These are phyloP conservation scores for Hypolimnas misippus DNA, from an alignment of 2,888 invertebrate species.

Conservation along the genomic window DNA sequence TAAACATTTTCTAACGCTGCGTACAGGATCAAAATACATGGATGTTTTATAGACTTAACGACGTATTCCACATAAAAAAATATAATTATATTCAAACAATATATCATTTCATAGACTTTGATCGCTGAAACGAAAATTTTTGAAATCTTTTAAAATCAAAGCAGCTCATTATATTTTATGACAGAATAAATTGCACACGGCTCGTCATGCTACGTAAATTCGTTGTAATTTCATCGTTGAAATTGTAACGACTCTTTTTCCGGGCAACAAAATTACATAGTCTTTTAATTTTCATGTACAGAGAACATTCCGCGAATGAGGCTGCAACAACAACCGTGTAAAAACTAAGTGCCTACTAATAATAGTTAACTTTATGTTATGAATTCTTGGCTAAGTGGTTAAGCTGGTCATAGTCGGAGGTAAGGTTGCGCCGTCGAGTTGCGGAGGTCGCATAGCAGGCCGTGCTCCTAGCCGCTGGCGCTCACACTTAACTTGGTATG, in stretches of 20 bases:
- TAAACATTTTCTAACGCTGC: slow-evolving; percentile 27
- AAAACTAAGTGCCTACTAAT: slow-evolving; percentile 42
- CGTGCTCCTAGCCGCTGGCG: slow-evolving; percentile 19
- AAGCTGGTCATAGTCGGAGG: slow-evolving; percentile 43
- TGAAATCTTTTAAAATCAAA: slow-evolving; percentile 9
- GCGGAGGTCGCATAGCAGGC: slow-evolving; percentile 34
- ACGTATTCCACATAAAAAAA: too few species aligned
- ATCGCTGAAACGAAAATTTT: background rate
- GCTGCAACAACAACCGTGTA: slow-evolving; percentile 32
- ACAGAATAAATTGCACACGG: slow-evolving; percentile 11
- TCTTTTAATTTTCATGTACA: slow-evolving; percentile 33
- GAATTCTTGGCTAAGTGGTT: slow-evolving; percentile 54
- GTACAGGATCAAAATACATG: slow-evolving; percentile 22
- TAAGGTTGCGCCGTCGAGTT: slow-evolving; percentile 38
- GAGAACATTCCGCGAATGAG: slow-evolving; percentile 23
- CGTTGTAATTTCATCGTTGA: slow-evolving; percentile 26
- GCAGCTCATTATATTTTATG: slow-evolving; percentile 10
- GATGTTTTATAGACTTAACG: background rate
- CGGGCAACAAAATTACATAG: slow-evolving; percentile 18
- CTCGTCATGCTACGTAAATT: slow-evolving; percentile 16
- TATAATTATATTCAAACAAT: background rate
- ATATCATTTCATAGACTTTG: background rate
- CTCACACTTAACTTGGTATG: slow-evolving; percentile 36
- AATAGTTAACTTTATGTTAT: slow-evolving; percentile 44
- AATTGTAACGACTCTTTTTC: slow-evolving; percentile 22